These are phyloP conservation scores for Meteorus sp. DNA, from an alignment of 1,140 invertebrate species.

Conservation along the genomic window DNA sequence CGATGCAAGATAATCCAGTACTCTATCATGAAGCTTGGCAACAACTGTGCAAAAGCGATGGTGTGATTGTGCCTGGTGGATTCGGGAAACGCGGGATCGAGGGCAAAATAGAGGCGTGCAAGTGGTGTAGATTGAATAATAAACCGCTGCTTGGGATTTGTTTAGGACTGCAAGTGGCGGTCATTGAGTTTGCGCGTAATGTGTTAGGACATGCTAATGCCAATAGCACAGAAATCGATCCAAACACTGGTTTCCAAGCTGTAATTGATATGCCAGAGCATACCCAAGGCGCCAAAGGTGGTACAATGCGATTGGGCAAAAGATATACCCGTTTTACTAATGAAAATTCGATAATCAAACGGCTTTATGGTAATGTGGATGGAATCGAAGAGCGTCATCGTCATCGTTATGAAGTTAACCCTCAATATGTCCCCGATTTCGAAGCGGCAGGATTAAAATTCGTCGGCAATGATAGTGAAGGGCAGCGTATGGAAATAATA, in stretches of 20 bases:
- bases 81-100: constrained; percentile 96
- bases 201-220: constrained; percentile 77
- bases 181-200: constrained; percentile 96
- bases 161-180: constrained; percentile 93
- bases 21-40: constrained; percentile 95
- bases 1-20: constrained; percentile 73
- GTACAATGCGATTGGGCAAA: constrained; percentile 96
- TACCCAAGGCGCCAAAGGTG: constrained; percentile 89
- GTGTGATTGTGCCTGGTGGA: constrained; percentile 95
- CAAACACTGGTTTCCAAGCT: constrained; percentile 72
- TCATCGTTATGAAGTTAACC: constrained; percentile 96
- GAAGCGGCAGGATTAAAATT: constrained; percentile 87
- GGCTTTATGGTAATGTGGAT: constrained; percentile 82
- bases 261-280: constrained; percentile 99
- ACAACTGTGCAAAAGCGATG: constrained; percentile 84
- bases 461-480: constrained; percentile 76
- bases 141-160: constrained; percentile 96
- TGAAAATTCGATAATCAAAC: constrained; percentile 64
- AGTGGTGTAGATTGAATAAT: constrained; percentile 88
- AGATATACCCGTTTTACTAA: constrained; percentile 80
- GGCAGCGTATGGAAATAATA: constrained; percentile 84
- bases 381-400: constrained; percentile 94
- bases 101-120: constrained; percentile 92
- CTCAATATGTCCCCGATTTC: constrained; percentile 76
- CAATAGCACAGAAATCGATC: constrained; percentile 85